These are phyloP conservation scores for Diorhabda carinulata DNA, from an alignment of 1,140 invertebrate species.

Conservation along the genomic window DNA sequence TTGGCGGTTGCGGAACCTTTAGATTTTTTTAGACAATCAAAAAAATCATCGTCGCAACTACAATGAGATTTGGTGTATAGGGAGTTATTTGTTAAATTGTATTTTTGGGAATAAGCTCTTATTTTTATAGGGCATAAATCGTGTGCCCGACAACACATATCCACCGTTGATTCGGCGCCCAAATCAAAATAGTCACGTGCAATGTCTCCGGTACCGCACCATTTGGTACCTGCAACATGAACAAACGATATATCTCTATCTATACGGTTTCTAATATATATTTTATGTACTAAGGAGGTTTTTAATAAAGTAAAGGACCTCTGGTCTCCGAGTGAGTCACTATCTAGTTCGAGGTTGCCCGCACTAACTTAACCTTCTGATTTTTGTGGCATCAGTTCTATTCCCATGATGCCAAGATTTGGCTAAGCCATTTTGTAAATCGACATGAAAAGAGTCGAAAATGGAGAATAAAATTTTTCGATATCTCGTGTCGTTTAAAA, in stretches of 20 bases:
- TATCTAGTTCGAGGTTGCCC: too few relatives aligned
- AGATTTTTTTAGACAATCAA: conserved; percentile 72
- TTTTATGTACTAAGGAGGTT: too few relatives aligned
- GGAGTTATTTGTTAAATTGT: conserved; percentile 78
- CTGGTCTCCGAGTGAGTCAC: too few relatives aligned
- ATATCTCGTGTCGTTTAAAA: too few relatives aligned
- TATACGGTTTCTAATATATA: too few relatives aligned
- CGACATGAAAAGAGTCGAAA: too few relatives aligned
- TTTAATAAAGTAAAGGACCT: too few relatives aligned
- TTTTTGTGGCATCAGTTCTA: too few relatives aligned
- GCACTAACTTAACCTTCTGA: too few relatives aligned
- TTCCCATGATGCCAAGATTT: too few relatives aligned
- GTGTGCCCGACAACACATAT: conserved; percentile 80
- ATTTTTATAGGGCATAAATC: conserved; percentile 77
- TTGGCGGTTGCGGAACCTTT: conserved; percentile 64
- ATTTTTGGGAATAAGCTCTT: conserved; percentile 65
- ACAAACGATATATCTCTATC: neutral
- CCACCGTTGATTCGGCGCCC: conserved; percentile 65
- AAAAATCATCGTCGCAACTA: conserved; percentile 76
- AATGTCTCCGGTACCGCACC: conserved; percentile 83
- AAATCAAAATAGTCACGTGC: conserved; percentile 79
- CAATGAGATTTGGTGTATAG: conserved; percentile 87
- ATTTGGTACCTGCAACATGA: conserved; percentile 70
- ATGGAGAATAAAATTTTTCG: too few relatives aligned
- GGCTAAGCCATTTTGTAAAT: too few relatives aligned